Conservation (phyloP, 2,113 vertebrate species). For the Chloroceryle aenea region DNA sequence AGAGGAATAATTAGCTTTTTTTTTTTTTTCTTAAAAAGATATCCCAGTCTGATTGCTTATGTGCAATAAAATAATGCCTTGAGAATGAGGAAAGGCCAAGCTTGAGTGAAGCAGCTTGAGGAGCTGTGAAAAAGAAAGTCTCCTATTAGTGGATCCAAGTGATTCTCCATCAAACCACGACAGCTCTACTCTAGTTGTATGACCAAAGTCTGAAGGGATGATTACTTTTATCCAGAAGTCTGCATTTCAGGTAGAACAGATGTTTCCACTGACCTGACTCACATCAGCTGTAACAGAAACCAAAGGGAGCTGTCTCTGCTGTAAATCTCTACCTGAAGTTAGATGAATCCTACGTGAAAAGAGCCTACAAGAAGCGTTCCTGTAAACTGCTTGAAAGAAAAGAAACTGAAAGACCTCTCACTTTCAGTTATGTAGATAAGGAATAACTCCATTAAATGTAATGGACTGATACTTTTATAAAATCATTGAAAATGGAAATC, state of each 20-base stretch:
- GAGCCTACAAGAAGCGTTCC: not conserved
- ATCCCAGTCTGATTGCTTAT: not conserved
- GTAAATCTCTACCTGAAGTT: not conserved
- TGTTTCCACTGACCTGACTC: not conserved
- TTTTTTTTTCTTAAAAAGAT: not conserved
- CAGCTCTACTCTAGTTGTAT: not conserved
- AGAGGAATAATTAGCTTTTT: not conserved
- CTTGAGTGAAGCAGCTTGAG: not conserved
- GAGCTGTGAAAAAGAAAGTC: not conserved
- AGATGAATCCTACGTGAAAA: not conserved
- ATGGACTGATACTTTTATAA: not conserved
- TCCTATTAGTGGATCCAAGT: not conserved
- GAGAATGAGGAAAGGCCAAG: not conserved
- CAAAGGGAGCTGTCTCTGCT: not conserved
- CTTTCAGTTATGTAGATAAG: not conserved
- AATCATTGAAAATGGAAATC: not conserved
- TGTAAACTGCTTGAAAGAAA: not conserved
- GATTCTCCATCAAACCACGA: not conserved
- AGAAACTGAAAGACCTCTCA: not conserved
- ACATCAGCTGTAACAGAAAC: not conserved
- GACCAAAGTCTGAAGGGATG: not conserved
- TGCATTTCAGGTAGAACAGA: not conserved
- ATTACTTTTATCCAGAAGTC: not conserved
- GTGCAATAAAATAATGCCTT: not conserved
- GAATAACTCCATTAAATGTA: not conserved